phyloP scores from a whole-genome alignment of 2,113 vertebrate species.

The Elachura formosa region DNA sequence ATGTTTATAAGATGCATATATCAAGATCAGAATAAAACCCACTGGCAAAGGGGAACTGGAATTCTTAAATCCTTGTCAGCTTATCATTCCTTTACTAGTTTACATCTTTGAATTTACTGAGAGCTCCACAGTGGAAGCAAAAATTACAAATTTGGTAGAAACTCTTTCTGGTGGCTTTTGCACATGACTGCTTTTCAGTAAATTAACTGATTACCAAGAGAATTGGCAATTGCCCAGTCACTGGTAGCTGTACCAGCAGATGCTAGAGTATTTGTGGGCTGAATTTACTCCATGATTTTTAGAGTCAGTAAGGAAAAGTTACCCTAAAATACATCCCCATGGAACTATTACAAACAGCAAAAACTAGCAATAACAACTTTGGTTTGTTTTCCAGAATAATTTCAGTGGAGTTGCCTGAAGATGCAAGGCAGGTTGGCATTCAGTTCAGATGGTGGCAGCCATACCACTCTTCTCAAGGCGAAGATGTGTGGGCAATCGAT shows the following conservation, averaged over 20 bases:
- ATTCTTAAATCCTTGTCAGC: not conserved
- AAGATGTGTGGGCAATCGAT: constrained; percentile 96
- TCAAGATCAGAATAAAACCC: not conserved
- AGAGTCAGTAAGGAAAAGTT: not conserved
- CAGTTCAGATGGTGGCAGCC: constrained; percentile 99
- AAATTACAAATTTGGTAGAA: not conserved
- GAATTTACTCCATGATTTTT: not conserved
- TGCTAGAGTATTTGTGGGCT: not conserved
- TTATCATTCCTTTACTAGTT: not conserved
- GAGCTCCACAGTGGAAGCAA: not conserved
- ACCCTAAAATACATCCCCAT: not conserved
- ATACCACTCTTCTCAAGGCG: constrained; percentile 89
- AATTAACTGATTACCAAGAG: not conserved
- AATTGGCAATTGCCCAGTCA: not conserved
- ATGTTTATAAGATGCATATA: not conserved
- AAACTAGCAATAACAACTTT: not conserved
- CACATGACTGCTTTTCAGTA: not conserved
- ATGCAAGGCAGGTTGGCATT: constrained; percentile 89
- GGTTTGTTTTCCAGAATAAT: constrained; percentile 79
- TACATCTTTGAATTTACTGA: not conserved
- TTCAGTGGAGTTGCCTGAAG: constrained; percentile 90
- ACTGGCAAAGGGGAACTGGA: not conserved
- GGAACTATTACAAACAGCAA: not conserved
- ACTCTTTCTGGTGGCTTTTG: not conserved
- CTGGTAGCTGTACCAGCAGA: not conserved